phyloP scores from a whole-genome alignment of 2,888 invertebrate species.

The Lathronympha strigana region DNA sequence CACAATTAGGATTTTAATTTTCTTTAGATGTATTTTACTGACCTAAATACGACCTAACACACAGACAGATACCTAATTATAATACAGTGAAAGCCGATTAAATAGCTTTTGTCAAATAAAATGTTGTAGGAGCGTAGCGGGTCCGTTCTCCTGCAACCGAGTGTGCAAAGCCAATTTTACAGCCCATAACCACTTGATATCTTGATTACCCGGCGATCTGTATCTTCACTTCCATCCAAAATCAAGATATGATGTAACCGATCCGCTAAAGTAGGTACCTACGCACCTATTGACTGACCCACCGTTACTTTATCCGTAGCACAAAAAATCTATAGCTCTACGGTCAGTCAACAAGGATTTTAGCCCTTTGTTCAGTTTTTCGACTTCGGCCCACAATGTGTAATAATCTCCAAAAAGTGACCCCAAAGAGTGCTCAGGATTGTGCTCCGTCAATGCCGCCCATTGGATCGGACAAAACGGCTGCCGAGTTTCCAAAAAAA shows the following conservation, averaged over 20 bases:
- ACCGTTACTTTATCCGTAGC: constrained; percentile 57
- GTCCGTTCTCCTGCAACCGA: constrained; percentile 42
- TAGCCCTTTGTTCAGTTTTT: constrained; percentile 71
- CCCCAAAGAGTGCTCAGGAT: constrained; percentile 78
- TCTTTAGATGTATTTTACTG: no score
- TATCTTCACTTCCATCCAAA: constrained; percentile 47
- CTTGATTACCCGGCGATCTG: constrained; percentile 54
- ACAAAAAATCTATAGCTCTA: constrained; percentile 54
- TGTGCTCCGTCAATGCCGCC: constrained; percentile 62
- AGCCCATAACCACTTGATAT: constrained; percentile 58
- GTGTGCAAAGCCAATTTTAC: constrained; percentile 64
- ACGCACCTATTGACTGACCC: constrained; percentile 51
- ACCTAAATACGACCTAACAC: no score
- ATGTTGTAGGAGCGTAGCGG: background rate
- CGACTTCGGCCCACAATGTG: constrained; percentile 72
- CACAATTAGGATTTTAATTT: no score
- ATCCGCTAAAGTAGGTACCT: constrained; percentile 49
- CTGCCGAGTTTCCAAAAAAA: constrained; percentile 62
- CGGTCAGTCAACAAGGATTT: constrained; percentile 77
- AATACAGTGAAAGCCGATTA: no score
- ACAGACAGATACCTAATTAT: no score
- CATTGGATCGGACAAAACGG: constrained; percentile 59
- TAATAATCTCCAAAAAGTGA: constrained; percentile 83
- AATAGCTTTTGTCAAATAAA: no score
- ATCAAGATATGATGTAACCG: constrained; percentile 69